Conservation (phyloP, 2,888 invertebrate species). For the Melipona bicolor region DNA sequence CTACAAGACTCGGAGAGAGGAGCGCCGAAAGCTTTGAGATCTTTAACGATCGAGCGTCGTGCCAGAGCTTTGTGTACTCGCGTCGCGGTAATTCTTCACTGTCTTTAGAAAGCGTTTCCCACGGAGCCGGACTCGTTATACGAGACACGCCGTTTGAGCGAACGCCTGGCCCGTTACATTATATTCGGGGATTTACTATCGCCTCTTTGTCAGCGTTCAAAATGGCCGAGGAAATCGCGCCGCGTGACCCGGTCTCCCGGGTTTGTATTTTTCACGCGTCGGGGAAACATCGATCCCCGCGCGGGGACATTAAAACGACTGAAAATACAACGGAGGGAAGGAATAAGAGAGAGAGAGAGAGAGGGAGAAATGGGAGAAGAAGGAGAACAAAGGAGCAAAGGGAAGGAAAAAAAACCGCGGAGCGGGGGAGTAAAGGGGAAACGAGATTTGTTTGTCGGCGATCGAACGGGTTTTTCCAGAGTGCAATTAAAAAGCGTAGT, state of each 20-base stretch:
- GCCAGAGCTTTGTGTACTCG: constrained; percentile 42
- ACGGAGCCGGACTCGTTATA: constrained; percentile 60
- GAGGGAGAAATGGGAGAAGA: not conserved
- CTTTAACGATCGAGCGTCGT: constrained; percentile 42
- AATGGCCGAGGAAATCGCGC: constrained; percentile 51
- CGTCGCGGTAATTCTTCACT: constrained; percentile 66
- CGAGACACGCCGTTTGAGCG: constrained; percentile 50
- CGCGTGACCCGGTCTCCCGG: constrained; percentile 22
- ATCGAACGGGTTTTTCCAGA: constrained; percentile 26
- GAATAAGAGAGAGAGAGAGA: not conserved
- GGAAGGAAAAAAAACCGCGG: not conserved
- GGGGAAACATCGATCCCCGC: no score
- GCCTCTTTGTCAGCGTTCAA: constrained; percentile 69
- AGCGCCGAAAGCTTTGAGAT: constrained; percentile 18
- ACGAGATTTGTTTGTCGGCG: constrained; percentile 8
- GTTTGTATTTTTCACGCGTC: constrained; percentile 40
- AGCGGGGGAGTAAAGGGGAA: not conserved
- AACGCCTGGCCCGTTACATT: constrained; percentile 63
- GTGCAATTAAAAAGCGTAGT: constrained; percentile 23
- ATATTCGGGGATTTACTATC: constrained; percentile 72
- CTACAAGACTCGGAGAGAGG: no score
- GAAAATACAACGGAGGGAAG: not conserved
- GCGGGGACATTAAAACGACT: constrained; percentile 14
- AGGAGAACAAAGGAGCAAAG: not conserved
- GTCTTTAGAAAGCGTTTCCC: constrained; percentile 62